Conservation (phyloP, 64 coral and sea anemone genomes). For the Stichodactyla helianthus region DNA sequence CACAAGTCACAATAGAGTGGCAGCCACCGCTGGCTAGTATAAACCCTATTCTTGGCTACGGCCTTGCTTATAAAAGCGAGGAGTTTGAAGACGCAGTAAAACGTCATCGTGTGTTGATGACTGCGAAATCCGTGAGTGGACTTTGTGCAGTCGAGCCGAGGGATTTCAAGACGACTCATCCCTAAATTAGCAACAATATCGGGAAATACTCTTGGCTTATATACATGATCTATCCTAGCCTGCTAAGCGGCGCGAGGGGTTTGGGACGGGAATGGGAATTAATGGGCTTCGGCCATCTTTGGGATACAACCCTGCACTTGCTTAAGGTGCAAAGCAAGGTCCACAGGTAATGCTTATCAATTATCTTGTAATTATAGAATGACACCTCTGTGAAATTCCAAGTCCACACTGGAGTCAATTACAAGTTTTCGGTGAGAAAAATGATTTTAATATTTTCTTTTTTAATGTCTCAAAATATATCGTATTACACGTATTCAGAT, state of each 20-base stretch:
- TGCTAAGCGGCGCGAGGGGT: too few relatives aligned
- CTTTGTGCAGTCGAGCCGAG: too few relatives aligned
- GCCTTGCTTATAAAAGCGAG: neutral
- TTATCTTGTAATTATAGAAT: neutral
- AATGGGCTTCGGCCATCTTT: too few relatives aligned
- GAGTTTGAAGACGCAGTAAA: neutral
- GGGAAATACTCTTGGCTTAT: too few relatives aligned
- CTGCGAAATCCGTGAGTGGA: neutral
- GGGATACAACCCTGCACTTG: too few relatives aligned
- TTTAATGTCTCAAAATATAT: neutral
- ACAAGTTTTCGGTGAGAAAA: neutral
- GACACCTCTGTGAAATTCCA: neutral
- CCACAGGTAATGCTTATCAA: neutral
- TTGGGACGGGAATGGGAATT: too few relatives aligned
- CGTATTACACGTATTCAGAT: too few relatives aligned
- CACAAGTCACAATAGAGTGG: neutral
- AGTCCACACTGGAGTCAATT: neutral
- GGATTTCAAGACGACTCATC: too few relatives aligned
- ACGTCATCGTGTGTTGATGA: neutral
- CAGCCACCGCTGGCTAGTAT: neutral
- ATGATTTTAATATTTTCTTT: neutral
- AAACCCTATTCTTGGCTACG: neutral
- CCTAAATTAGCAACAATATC: too few relatives aligned
- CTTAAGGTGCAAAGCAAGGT: neutral
- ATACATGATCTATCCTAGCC: too few relatives aligned